Conservation (phyloP, 1,140 invertebrate species). For the Bombus confusus region DNA sequence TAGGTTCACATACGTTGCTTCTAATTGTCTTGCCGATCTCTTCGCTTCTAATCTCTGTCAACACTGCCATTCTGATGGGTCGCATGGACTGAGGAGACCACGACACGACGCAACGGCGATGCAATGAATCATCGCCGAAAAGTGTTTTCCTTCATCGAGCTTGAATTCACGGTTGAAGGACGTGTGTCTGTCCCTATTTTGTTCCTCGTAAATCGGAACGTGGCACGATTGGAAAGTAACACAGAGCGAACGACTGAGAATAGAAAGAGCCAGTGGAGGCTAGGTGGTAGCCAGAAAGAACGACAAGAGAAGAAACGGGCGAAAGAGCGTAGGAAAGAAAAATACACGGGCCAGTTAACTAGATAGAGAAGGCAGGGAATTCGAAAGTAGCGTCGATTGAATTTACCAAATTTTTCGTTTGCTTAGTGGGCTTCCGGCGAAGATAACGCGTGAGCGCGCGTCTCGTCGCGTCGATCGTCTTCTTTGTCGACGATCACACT, state of each 20-base stretch:
- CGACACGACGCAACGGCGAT: not conserved
- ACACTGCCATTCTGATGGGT: not conserved
- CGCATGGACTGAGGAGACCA: not conserved
- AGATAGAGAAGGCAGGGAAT: not conserved
- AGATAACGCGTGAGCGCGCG: conserved; percentile 30
- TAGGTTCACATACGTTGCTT: not conserved
- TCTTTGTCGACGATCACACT: conserved; percentile 7
- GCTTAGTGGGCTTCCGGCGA: not conserved
- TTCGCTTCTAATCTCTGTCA: conserved; percentile 19
- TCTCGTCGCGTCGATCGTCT: conserved; percentile 21
- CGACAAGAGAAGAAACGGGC: no score
- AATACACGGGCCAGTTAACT: not conserved
- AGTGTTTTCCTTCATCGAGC: not conserved
- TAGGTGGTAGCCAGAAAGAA: not conserved
- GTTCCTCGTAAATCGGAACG: not conserved
- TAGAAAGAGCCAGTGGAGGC: not conserved
- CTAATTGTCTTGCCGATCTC: not conserved
- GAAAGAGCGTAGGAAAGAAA: not conserved
- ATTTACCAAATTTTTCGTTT: conserved; percentile 23
- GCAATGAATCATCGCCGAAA: conserved; percentile 24
- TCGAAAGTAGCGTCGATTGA: conserved; percentile 4
- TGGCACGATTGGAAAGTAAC: not conserved
- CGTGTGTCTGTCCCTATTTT: not conserved
- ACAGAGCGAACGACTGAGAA: not conserved
- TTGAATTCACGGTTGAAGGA: not conserved